These are phyloP conservation scores for Actinernus sp. DNA, from an alignment of 92 coral and sea anemone genomes.

Conservation along the genomic window DNA sequence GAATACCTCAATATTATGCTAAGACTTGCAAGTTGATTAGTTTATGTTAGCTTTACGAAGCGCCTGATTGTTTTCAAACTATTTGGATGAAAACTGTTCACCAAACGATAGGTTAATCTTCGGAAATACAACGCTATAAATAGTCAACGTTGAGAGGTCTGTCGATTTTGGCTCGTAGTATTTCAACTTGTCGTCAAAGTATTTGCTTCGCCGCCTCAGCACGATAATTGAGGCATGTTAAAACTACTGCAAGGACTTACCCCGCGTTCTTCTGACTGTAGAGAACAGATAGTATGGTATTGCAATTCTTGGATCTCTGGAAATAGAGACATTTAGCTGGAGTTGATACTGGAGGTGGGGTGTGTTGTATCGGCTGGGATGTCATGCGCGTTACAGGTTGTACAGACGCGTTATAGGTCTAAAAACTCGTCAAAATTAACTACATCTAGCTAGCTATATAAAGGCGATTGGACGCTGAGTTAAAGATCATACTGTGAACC, in stretches of 20 bases:
- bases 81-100: slow-evolving; percentile 20
- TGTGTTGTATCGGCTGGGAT: slow-evolving; percentile 33
- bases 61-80: slow-evolving; percentile 21
- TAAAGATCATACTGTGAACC: background rate
- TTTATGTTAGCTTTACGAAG: slow-evolving; percentile 53
- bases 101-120: slow-evolving; percentile 19
- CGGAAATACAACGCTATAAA: background rate
- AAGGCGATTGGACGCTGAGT: slow-evolving; percentile 46
- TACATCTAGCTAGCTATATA: slow-evolving; percentile 48
- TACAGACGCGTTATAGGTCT: slow-evolving; percentile 40
- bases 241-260: slow-evolving; percentile 46
- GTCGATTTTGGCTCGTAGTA: background rate
- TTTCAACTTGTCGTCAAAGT: background rate
- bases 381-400: slow-evolving; percentile 55
- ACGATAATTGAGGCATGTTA: slow-evolving; percentile 10
- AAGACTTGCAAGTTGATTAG: slow-evolving; percentile 25
- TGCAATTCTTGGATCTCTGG: slow-evolving; percentile 74
- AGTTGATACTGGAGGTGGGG: slow-evolving; percentile 39
- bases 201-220: slow-evolving; percentile 5
- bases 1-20: slow-evolving; percentile 41
- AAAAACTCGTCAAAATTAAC: slow-evolving; percentile 50
- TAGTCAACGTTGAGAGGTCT: background rate
- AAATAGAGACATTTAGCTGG: slow-evolving; percentile 51
- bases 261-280: slow-evolving; percentile 69
- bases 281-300: slow-evolving; percentile 63